Evolutionary conservation across 2,888 invertebrate genomes (phyloP).

Genomic region (Pseudococcus jackbeardsleyi): DNA sequence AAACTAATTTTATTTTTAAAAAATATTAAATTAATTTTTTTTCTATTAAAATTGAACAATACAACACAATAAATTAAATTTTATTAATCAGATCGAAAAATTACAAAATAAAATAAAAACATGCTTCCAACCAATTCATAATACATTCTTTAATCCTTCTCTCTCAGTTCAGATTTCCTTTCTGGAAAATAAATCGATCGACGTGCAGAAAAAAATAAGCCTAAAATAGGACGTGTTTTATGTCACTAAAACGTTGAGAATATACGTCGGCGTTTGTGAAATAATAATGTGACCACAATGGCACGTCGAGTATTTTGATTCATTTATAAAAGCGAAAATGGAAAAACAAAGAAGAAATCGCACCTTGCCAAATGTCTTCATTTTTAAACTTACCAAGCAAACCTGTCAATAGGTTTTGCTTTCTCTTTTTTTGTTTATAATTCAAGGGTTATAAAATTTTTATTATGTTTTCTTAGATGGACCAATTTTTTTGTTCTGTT

Average conservation of each 20-base stretch:
- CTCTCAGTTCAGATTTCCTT: no score
- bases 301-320: background rate
- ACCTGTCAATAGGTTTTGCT: background rate
- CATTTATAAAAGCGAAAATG: background rate
- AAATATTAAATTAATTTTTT: no score
- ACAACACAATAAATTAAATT: no score
- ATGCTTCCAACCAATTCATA: no score
- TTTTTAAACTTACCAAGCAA: background rate
- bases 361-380: background rate
- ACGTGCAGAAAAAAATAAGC: no score
- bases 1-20: no score
- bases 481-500: background rate
- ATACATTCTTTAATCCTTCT: no score
- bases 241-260: background rate
- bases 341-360: background rate
- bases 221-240: background rate
- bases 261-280: background rate
- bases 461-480: background rate
- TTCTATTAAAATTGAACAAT: no score
- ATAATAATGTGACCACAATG: background rate
- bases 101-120: no score
- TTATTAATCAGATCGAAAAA: no score
- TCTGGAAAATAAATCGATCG: no score
- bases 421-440: background rate
- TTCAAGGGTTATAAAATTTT: background rate